Evolutionary conservation across 2,888 invertebrate genomes (phyloP).

Genomic region (Leptopilina drosophilae): DNA sequence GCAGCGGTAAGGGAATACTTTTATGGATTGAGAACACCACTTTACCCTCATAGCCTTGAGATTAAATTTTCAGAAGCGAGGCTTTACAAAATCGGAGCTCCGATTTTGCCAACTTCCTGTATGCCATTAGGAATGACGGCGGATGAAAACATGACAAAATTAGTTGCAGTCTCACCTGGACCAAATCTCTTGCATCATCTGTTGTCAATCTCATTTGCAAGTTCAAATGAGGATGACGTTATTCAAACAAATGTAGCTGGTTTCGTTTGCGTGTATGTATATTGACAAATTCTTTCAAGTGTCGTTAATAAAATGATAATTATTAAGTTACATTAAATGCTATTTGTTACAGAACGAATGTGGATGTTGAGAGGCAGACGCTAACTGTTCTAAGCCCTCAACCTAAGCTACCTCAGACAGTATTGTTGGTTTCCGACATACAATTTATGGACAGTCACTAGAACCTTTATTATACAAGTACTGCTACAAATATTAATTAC

Average conservation of each 20-base stretch:
- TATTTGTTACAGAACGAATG: conserved; percentile 85
- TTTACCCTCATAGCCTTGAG: conserved; percentile 97
- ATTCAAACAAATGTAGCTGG: conserved; percentile 93
- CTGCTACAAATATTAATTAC: no score
- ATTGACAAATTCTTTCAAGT: no score
- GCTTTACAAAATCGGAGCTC: conserved; percentile 96
- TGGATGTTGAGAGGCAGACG: conserved; percentile 91
- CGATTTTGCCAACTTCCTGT: conserved; percentile 94
- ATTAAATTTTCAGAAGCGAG: conserved; percentile 93
- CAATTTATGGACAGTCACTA: conserved; percentile 97
- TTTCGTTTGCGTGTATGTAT: conserved; percentile 93
- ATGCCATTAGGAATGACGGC: conserved; percentile 97
- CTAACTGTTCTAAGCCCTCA: conserved; percentile 95
- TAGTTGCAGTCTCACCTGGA: conserved; percentile 89
- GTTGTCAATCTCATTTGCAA: conserved; percentile 92
- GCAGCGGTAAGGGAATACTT: conserved; percentile 94
- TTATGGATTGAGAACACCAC: conserved; percentile 89
- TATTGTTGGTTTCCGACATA: conserved; percentile 92
- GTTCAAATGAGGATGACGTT: conserved; percentile 89
- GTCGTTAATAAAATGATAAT: no score
- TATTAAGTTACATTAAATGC: conserved; percentile 21
- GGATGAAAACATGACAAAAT: conserved; percentile 93
- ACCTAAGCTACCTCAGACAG: conserved; percentile 93
- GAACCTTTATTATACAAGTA: conserved; percentile 48
- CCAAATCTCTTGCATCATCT: conserved; percentile 90